A percentile compares a stretch with the other conserved stretches of the same genome.
phyloP scores from a whole-genome alignment of 2,113 vertebrate species.

The Ascaphus truei region DNA sequence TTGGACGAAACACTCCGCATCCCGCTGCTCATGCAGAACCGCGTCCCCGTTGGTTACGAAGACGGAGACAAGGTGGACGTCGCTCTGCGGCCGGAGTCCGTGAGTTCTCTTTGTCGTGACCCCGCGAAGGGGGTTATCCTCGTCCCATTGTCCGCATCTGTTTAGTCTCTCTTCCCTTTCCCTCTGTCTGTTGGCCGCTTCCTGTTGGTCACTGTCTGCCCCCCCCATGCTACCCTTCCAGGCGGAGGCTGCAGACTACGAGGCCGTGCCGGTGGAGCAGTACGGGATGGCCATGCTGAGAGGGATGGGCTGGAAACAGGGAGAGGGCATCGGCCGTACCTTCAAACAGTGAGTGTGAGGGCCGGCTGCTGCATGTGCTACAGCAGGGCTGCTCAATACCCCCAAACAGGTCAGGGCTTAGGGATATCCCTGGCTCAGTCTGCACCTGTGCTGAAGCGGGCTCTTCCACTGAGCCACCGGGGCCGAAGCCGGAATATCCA shows the following conservation, averaged over 20 bases:
- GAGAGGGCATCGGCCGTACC: slow-evolving; percentile 78
- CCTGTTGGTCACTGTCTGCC: not conserved
- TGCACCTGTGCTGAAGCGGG: too few relatives aligned
- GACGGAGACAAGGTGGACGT: slow-evolving; percentile 68
- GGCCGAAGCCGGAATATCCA: too few relatives aligned
- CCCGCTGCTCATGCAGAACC: slow-evolving; percentile 80
- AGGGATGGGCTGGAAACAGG: slow-evolving; percentile 87
- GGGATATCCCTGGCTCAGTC: too few relatives aligned
- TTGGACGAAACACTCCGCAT: slow-evolving; percentile 61
- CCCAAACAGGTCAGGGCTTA: too few relatives aligned
- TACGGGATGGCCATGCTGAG: slow-evolving; percentile 85
- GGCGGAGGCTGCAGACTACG: slow-evolving; percentile 80
- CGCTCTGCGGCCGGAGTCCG: slow-evolving; percentile 68
- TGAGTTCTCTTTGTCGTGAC: slow-evolving; percentile 31
- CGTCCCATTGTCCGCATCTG: too few relatives aligned
- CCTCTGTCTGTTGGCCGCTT: not conserved
- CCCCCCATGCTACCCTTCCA: slow-evolving; percentile 36
- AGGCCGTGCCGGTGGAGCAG: slow-evolving; percentile 74
- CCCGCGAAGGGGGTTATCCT: not conserved
- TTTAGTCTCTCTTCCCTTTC: not conserved
- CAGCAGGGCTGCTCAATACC: too few relatives aligned
- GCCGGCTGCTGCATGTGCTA: not conserved
- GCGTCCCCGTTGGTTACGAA: slow-evolving; percentile 66
- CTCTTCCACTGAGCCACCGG: too few relatives aligned
- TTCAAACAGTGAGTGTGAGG: slow-evolving; percentile 76